Evolutionary conservation across 2,888 invertebrate genomes (phyloP), one percentile per base, ranked within the genome.

Genomic region (Caenorhabditis parvicauda): DNA sequence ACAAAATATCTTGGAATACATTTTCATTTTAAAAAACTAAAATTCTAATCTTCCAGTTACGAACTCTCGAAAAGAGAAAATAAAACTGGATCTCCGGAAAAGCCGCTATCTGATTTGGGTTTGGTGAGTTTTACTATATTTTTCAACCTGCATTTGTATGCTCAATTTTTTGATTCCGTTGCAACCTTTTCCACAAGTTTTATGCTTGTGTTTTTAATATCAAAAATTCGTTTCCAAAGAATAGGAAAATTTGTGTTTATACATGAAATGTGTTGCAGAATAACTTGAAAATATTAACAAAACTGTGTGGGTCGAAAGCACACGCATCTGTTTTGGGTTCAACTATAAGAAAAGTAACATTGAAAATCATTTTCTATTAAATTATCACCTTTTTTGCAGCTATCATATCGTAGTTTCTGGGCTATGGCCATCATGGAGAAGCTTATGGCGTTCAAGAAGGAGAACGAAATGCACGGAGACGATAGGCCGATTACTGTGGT

Each of bases 351-450:
- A n/a, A n/a, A n/a, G n/a, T n/a, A 14, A 17, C 12, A 41, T 5
- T 45, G n/a, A 28, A 14, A 45, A 17, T 45, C 28, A 27, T 25
- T 28, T 37, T 28, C 19, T 14, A 21, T n/a, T 12, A 3, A 39
- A 28, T 24, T n/a, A n/a, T n/a, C n/a, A n/a, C n/a, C n/a, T 27
- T 32, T 45, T 29, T 64, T 74, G 50, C 54, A 74, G 73, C 64
- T 77, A n/a, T 78, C 78, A 2, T 85, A 85, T 64, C 81, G 85
- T 32, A 83, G 83, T 66, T 85, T 85, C 74, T 85, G 85, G 85
- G 83, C 84, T 14, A 83, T 84, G 54, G 84, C 84, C 5, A 82
- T 85, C 27, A 75, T 85, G 55, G 95, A 96, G 81, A 74, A 72
- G 42, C 59, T 78, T 14, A 69, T 79, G 45, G 52, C 63, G 3